Evolutionary conservation across 2,797 vertebrate species (phyloP).

Genomic region (Mus spretus): DNA sequence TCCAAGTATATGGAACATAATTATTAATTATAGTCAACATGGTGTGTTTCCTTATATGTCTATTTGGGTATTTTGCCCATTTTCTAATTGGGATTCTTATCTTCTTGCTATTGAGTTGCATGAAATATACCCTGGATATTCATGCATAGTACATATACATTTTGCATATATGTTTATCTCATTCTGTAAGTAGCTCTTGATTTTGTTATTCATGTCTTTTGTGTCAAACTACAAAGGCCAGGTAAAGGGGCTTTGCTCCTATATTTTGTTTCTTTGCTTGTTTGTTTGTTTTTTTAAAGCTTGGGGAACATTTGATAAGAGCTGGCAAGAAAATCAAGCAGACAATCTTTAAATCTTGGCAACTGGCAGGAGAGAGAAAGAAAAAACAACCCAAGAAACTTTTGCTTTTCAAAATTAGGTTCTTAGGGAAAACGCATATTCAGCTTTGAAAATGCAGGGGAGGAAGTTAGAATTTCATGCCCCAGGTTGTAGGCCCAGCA

Average conservation of each 20-base stretch:
- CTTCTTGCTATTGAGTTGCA: not conserved
- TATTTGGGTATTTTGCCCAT: not conserved
- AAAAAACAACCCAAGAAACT: not conserved
- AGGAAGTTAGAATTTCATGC: not conserved
- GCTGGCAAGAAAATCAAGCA: not conserved
- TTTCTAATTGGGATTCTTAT: not conserved
- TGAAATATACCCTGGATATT: not conserved
- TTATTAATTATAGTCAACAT: not conserved
- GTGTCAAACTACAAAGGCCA: not conserved
- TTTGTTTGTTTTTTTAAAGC: not conserved
- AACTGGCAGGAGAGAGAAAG: not conserved
- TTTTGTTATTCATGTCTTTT: not conserved
- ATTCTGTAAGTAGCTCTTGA: not conserved
- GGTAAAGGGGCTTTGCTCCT: not conserved
- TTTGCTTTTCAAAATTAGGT: not conserved
- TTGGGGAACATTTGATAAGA: not conserved
- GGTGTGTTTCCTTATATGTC: not conserved
- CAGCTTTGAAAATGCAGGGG: not conserved
- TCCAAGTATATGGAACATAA: not conserved
- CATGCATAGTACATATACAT: not conserved
- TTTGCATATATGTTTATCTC: constrained; percentile 5
- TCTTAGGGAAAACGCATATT: not conserved
- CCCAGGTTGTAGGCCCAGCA: not conserved
- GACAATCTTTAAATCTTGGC: not conserved
- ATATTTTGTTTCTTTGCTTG: not conserved